Evolutionary conservation across 2,797 vertebrate species (phyloP).

Genomic region (Acanthurus tractus): DNA sequence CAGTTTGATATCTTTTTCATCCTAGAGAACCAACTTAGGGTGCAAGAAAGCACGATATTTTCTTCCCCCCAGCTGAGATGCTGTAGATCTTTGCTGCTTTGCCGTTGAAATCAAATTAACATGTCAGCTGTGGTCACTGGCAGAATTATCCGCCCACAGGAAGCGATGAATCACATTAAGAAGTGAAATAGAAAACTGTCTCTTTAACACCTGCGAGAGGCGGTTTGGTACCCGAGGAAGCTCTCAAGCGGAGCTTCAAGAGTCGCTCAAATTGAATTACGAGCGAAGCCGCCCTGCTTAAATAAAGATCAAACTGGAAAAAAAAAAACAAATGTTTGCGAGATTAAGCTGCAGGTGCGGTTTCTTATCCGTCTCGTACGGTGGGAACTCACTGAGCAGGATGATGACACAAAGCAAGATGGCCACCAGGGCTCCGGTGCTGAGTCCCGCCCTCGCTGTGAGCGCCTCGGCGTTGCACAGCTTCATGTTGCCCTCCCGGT

Average conservation of each 20-base stretch:
- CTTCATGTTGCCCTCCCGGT: slow-evolving; percentile 94
- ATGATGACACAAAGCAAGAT: slow-evolving; percentile 96
- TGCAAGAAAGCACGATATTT: slow-evolving; percentile 8
- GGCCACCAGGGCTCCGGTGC: slow-evolving; percentile 95
- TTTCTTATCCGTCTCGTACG: not conserved
- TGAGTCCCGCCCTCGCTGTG: slow-evolving; percentile 92
- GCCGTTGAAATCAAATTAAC: slow-evolving; percentile 52
- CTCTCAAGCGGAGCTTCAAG: not conserved
- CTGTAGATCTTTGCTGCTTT: slow-evolving; percentile 18
- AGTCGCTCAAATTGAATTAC: slow-evolving; percentile 1
- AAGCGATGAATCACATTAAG: slow-evolving; percentile 57
- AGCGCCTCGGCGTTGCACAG: slow-evolving; percentile 94
- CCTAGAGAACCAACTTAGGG: not conserved
- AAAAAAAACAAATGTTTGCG: slow-evolving; percentile 16
- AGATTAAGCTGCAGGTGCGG: not conserved
- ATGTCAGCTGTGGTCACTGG: slow-evolving; percentile 47
- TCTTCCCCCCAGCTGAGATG: not conserved
- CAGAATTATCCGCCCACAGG: slow-evolving; percentile 48
- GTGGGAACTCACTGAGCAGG: slow-evolving; percentile 90
- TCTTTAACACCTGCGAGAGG: slow-evolving; percentile 46
- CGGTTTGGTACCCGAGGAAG: not conserved
- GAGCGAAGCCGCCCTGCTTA: not conserved
- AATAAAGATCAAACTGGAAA: slow-evolving; percentile 15
- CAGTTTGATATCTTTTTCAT: not conserved
- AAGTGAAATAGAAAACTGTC: slow-evolving; percentile 35